Evolutionary conservation across 2,797 vertebrate species (phyloP), one percentile per base, ranked within the genome.

Genomic region (Amazona ochrocephala): DNA sequence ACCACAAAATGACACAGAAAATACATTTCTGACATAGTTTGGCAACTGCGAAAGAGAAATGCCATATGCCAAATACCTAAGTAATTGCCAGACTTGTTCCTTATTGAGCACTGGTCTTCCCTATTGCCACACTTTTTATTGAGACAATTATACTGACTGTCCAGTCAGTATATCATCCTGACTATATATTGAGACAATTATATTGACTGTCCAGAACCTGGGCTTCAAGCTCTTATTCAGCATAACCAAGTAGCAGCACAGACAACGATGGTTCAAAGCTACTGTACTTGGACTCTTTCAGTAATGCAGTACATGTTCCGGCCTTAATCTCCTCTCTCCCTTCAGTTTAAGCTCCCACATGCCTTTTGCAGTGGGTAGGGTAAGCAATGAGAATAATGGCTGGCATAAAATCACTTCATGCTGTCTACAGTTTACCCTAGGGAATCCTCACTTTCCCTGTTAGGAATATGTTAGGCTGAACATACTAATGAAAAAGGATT

Each of bases 1-100:
- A 76, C 93, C 87, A 87, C 83, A 88, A 86, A 96, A 90, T 71
- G 37, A 84, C 71, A 81, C 8, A 88, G 47, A 94, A 91, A 93
- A 80, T 62, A 73, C 74, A 91, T 91, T 91, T 93, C 76, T 87
- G 76, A 73, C 65, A 84, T 90, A 89, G 32, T 13, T 50, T 72
- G 68, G 87, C 65, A 87, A 79, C 29, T 61, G 50, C 3, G 44
- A 86, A 92, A 88, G 64, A 94, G 64, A 82, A 86, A 90, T 76
- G 56, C 22, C 30, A 26, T 48, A 76, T 86, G 50, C 34, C 37
- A 74, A 82, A 24, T 56, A 76, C 21, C 32, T 79, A 66, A 89
- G 73, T 26, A 84, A 64, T 51, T 67, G 54, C 30, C 51, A 73
- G 77, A 60, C 23, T 34, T 70, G 16, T 27, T 72, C 15, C 30